These are phyloP conservation scores for Tigriopus japonicus DNA, from an alignment of 1,140 invertebrate genomes.

Conservation along the genomic window DNA sequence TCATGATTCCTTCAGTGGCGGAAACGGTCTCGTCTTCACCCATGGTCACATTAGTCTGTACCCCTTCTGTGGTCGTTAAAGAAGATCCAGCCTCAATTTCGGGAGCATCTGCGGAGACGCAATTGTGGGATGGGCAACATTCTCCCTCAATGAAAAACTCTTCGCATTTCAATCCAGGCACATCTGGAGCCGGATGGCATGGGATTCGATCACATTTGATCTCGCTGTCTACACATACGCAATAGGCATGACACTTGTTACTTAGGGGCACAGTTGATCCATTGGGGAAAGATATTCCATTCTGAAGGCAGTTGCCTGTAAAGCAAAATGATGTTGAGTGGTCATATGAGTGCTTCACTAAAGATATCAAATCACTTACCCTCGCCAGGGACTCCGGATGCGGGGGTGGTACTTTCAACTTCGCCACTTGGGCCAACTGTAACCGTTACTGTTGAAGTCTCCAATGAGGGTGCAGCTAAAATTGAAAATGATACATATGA, in stretches of 20 bases:
- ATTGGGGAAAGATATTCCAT: slow-evolving; percentile 14
- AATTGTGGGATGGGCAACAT: slow-evolving; percentile 17
- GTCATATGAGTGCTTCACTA: no score
- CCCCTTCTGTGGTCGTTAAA: neutral
- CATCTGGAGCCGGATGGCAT: slow-evolving; percentile 15
- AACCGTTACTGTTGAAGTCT: neutral
- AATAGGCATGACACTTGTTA: slow-evolving; percentile 15
- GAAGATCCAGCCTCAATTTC: slow-evolving; percentile 23
- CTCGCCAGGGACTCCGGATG: no score
- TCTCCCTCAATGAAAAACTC: slow-evolving; percentile 14
- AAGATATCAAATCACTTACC: no score
- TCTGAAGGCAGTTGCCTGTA: slow-evolving; percentile 6
- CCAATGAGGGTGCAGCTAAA: neutral
- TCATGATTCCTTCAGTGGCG: no score
- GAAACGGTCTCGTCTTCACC: no score
- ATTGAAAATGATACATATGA: neutral
- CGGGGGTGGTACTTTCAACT: no score
- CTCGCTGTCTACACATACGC: slow-evolving; percentile 15
- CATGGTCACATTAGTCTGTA: neutral
- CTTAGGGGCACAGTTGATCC: slow-evolving; percentile 10
- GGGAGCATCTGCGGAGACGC: slow-evolving; percentile 23
- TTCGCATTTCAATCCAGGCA: slow-evolving; percentile 15
- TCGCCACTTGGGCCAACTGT: no score
- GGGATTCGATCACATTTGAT: slow-evolving; percentile 15
- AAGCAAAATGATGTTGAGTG: no score